phyloP scores from a whole-genome alignment of 2,888 invertebrate genomes.

The Acholoe squamosa region DNA sequence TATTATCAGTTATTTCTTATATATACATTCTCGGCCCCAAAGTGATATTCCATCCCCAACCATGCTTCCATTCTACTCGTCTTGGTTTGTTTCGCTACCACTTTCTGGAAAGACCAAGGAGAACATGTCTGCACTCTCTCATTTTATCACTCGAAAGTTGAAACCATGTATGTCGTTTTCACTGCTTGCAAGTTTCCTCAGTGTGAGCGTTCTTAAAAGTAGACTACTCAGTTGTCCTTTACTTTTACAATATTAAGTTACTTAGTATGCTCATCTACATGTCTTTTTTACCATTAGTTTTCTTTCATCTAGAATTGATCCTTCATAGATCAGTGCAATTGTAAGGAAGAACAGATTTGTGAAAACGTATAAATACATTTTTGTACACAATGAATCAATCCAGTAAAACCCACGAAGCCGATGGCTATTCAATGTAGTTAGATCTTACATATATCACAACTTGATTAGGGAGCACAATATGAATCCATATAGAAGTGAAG shows the following conservation, averaged over 20 bases:
- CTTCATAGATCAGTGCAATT: not conserved
- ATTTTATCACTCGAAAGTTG: slow-evolving; percentile 18
- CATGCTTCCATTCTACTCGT: slow-evolving; percentile 17
- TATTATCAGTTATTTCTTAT: not conserved
- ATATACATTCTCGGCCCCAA: slow-evolving; percentile 28
- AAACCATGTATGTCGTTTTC: slow-evolving; percentile 26
- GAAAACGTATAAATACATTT: not conserved
- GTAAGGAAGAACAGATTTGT: not conserved
- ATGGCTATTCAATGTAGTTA: not conserved
- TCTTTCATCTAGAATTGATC: not conserved
- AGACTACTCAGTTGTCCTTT: slow-evolving; percentile 37
- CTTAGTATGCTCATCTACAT: not conserved
- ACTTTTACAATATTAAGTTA: slow-evolving; percentile 23
- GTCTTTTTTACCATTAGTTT: not conserved
- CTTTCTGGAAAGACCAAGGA: not conserved
- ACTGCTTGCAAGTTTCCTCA: slow-evolving; percentile 40
- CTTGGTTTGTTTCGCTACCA: slow-evolving; percentile 19
- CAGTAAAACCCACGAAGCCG: not conserved
- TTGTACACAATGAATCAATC: not conserved
- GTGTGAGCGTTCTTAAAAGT: slow-evolving; percentile 20
- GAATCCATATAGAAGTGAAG: no score
- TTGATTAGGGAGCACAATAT: not conserved
- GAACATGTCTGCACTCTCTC: slow-evolving; percentile 9
- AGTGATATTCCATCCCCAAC: slow-evolving; percentile 47
- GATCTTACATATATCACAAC: not conserved